Percentiles rank a stretch among this genome's conserved stretches.
Evolutionary conservation across 1,140 invertebrate species (phyloP).

Genomic region (Euglossa dilemma): DNA sequence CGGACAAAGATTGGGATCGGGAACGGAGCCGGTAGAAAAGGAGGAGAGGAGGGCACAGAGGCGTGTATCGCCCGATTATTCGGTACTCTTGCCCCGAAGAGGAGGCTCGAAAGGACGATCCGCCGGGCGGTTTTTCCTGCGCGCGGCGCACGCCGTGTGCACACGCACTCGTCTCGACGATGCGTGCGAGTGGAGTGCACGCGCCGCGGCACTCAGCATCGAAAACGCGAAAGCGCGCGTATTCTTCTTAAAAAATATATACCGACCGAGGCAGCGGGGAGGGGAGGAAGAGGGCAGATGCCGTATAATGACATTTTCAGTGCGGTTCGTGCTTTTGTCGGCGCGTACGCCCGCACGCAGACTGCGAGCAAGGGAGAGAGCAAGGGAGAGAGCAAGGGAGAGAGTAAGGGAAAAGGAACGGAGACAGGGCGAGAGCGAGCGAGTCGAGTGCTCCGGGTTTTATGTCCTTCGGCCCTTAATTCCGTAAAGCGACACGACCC

Average conservation of each 20-base stretch:
- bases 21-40: neutral
- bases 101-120: conserved; percentile 31
- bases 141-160: too few species aligned
- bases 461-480: conserved; percentile 67
- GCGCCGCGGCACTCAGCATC: neutral
- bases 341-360: conserved; percentile 3
- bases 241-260: conserved; percentile 21
- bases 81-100: conserved; percentile 31
- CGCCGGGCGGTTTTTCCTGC: neutral
- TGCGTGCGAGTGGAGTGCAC: conserved; percentile 18
- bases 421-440: conserved; percentile 1
- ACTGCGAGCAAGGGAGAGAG: neutral
- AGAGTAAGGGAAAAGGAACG: conserved; percentile 23
- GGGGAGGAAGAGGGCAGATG: conserved; percentile 20
- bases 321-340: conserved; percentile 53
- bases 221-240: conserved; percentile 17
- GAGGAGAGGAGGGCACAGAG: neutral
- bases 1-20: neutral
- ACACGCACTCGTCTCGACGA: neutral
- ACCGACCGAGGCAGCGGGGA: neutral
- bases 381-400: conserved; percentile 2
- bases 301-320: conserved; percentile 56
- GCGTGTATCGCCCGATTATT: conserved; percentile 32
- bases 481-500: conserved; percentile 59
- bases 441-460: conserved; percentile 54